Base-by-base conservation (phyloP, 2,888 invertebrate species). In the Desoria tigrina region DNA sequence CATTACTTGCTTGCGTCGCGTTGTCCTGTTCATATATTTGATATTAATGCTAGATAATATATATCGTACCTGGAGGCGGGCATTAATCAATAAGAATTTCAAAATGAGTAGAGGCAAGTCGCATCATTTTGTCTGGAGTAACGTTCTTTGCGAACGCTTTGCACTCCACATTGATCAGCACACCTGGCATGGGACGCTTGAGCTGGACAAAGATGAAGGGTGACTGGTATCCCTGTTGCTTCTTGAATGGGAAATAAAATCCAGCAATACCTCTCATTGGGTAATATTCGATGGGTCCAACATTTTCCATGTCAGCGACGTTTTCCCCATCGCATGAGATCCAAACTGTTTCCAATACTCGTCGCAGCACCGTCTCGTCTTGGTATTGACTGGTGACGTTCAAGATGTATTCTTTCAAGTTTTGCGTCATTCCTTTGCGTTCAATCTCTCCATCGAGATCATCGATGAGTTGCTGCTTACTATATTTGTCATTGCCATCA, bases 241-340 rank as follows among this genome's bases (percentile, higher is more conserved):
- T 92, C 82, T 84, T 84, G 84, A 90, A 94, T 64, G 94, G 94
- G 83, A 92, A 94, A 82, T 88, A 94, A 81, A 86, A 90, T 55
- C 87, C 84, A 42, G 90, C 89, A 83, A 93, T 92, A 76, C 93
- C 93, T 77, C 90, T 88, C 66, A 90, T 89, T 76, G 91, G 90
- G 74, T 82, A 84, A 84, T 93, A 94, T 78, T 88, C 86, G 77
- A 96, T 87, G 1, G 90, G 86, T 23, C 95, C 95, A 78, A 96
- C 90, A 83, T 95, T 93, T 83, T 97, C 97, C 77, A 88, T 85
- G 82, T 96, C 96, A 59, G 92, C 90, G 4, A 93, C 90, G 82
- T 92, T 94, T 84, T 96, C 96, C 62, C 97, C 97, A 81, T 92
- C 90, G 81, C 97, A 97, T 45, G 92, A 89, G 65, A 96, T 88